These are phyloP conservation scores for Apamea anceps DNA, from an alignment of 2,888 invertebrate genomes.

Conservation along the genomic window DNA sequence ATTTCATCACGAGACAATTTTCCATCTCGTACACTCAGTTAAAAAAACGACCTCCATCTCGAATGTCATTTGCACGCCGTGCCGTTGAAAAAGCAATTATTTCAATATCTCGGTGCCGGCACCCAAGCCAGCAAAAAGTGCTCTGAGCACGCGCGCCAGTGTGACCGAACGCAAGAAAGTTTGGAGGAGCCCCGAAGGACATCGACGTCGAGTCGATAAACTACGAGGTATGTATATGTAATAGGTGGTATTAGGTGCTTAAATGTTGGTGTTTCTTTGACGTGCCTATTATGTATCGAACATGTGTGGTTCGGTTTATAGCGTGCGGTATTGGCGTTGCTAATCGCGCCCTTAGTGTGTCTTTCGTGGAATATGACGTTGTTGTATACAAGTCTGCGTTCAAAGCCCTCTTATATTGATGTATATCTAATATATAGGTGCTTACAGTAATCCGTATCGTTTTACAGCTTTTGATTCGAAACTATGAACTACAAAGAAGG, in stretches of 20 bases:
- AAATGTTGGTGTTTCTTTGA: conserved; percentile 48
- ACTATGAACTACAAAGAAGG: not conserved
- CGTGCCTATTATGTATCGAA: conserved; percentile 48
- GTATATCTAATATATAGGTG: conserved; percentile 11
- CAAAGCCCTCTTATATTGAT: conserved; percentile 42
- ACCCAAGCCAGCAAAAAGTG: conserved; percentile 85
- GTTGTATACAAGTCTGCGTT: conserved; percentile 45
- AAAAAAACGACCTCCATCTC: conserved; percentile 90
- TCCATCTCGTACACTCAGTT: conserved; percentile 81
- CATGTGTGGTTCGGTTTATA: conserved; percentile 42
- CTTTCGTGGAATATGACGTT: conserved; percentile 54
- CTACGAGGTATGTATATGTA: conserved; percentile 56
- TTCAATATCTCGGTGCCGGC: conserved; percentile 88
- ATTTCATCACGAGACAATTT: conserved; percentile 87
- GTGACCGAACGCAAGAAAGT: conserved; percentile 84
- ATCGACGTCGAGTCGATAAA: conserved; percentile 66
- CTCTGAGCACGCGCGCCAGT: conserved; percentile 84
- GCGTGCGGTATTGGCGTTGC: conserved; percentile 49
- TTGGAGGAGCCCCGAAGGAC: conserved; percentile 83
- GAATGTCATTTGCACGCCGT: conserved; percentile 90
- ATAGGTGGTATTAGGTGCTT: conserved; percentile 49
- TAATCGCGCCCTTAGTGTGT: conserved; percentile 52
- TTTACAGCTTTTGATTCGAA: conserved; percentile 20
- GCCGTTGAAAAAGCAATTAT: conserved; percentile 90
- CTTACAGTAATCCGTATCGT: not conserved